Conservation (phyloP, 2,797 vertebrate species). For the Acestrorhynchus altus region DNA sequence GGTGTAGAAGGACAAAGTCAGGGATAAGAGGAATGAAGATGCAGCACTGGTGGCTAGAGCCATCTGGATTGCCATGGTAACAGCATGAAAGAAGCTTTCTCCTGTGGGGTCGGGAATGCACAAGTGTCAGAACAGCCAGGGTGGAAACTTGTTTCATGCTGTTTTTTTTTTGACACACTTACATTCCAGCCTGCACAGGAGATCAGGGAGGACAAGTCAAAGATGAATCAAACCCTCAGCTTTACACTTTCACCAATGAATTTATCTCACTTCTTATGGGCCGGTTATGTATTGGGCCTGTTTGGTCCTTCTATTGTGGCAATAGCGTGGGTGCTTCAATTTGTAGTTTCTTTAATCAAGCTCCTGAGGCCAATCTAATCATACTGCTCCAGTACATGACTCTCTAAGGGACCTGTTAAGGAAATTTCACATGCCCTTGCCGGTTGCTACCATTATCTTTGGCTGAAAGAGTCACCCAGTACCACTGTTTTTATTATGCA, state of each 20-base stretch:
- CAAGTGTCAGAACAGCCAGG: constrained; percentile 1
- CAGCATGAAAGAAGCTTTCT: constrained; percentile 14
- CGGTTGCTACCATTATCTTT: background rate
- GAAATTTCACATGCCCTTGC: background rate
- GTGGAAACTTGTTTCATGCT: constrained; percentile 14
- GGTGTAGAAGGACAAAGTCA: background rate
- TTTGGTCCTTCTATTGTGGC: background rate
- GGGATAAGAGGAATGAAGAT: background rate
- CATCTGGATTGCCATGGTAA: constrained; percentile 36
- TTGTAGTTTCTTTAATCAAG: constrained; percentile 19
- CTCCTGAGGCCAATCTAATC: constrained; percentile 22
- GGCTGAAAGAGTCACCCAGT: constrained; percentile 8
- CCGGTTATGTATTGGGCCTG: background rate
- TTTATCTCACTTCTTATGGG: background rate
- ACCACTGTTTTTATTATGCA: constrained; percentile 13
- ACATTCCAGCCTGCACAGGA: background rate
- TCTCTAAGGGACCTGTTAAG: background rate
- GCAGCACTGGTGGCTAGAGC: background rate
- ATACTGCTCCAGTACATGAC: background rate
- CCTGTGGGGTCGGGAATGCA: constrained; percentile 3
- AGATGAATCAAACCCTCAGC: constrained; percentile 5
- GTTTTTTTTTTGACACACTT: constrained; percentile 5
- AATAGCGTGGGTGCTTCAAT: background rate
- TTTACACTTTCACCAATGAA: background rate
- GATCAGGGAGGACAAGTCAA: background rate